These are phyloP conservation scores for Ploceus nigricollis DNA, from an alignment of 2,113 vertebrate species.

Conservation along the genomic window DNA sequence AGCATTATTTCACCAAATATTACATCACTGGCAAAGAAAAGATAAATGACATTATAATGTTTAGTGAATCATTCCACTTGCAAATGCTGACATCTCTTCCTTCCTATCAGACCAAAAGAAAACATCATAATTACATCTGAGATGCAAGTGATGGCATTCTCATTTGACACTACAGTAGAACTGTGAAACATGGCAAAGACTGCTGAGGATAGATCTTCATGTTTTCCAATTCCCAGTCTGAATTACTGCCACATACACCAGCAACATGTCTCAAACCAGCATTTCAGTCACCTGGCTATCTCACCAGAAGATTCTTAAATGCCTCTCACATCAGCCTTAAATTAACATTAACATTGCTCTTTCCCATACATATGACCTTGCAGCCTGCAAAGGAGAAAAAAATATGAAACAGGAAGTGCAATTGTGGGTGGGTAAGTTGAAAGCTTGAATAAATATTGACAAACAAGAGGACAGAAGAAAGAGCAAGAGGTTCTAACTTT, in stretches of 20 bases:
- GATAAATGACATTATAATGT: not conserved
- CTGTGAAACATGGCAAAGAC: not conserved
- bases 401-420: not conserved
- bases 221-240: not conserved
- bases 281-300: not conserved
- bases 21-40: not conserved
- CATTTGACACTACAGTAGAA: not conserved
- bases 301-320: not conserved
- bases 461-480: not conserved
- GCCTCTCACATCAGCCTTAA: not conserved
- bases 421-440: not conserved
- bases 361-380: rapidly evolving
- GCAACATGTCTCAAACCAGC: not conserved
- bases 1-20: not conserved
- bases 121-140: not conserved
- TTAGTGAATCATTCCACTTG: conserved; percentile 5
- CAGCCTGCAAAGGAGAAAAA: not conserved
- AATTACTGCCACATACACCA: not conserved
- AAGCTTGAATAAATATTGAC: not conserved
- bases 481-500: not conserved
- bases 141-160: not conserved
- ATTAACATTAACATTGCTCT: not conserved
- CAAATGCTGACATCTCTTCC: not conserved
- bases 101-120: not conserved
- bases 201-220: not conserved